Evolutionary conservation across 2,113 vertebrate genomes (phyloP).

Genomic region (Albula glossodonta): DNA sequence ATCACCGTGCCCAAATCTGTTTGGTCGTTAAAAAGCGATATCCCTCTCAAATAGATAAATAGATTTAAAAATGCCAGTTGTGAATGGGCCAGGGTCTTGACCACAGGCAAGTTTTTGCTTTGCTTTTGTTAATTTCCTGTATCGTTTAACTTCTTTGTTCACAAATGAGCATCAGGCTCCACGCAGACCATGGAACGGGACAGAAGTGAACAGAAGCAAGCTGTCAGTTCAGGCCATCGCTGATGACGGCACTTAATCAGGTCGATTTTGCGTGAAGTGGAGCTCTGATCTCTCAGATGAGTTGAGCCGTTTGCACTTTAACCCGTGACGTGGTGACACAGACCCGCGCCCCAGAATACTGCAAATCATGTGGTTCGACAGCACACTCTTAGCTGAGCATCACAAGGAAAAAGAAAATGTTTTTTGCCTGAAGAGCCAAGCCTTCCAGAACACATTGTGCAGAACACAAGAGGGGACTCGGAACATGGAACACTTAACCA

Average conservation of each 20-base stretch:
- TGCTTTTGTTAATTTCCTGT: not conserved
- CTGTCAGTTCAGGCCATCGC: no score
- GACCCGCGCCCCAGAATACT: slow-evolving; percentile 13
- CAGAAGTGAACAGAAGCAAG: not conserved
- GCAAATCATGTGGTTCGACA: not conserved
- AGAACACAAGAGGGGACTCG: slow-evolving; percentile 57
- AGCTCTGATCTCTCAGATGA: not conserved
- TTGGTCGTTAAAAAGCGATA: not conserved
- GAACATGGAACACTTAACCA: slow-evolving; percentile 70
- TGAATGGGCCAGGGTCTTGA: not conserved
- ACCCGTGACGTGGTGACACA: slow-evolving; percentile 18
- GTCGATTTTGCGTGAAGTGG: not conserved
- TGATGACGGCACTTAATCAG: not conserved
- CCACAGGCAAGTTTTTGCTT: not conserved
- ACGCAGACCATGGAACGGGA: no score
- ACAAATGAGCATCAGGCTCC: no score
- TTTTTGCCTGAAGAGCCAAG: slow-evolving; percentile 39
- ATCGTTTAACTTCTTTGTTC: not conserved
- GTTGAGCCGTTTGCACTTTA: not conserved
- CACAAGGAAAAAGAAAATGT: slow-evolving; percentile 14
- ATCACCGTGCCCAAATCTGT: slow-evolving; percentile 8
- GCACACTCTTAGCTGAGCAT: no score
- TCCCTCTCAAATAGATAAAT: not conserved
- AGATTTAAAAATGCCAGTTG: not conserved
- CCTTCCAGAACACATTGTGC: slow-evolving; percentile 4